Conservation (phyloP, 2,797 vertebrate species). For the Rhynchotus rufescens region DNA sequence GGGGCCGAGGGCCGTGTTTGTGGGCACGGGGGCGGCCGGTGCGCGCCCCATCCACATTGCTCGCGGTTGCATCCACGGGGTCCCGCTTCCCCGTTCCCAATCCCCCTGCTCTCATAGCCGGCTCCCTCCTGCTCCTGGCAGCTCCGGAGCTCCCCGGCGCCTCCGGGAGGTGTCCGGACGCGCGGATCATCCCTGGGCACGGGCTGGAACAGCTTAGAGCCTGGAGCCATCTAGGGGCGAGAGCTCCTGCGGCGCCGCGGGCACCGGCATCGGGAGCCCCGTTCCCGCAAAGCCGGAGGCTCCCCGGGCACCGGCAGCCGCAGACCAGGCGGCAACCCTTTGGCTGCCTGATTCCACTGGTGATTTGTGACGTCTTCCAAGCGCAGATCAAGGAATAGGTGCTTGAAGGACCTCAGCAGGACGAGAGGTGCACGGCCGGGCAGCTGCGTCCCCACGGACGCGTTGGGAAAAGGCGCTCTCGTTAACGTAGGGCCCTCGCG, state of each 20-base stretch:
- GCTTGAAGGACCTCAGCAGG: background rate
- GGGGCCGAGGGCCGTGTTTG: background rate
- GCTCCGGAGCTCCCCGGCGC: no score
- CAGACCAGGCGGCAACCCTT: background rate
- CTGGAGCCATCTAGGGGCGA: conserved; percentile 73
- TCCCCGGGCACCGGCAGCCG: background rate
- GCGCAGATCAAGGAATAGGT: background rate
- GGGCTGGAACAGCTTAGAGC: conserved; percentile 65
- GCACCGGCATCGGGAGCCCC: background rate
- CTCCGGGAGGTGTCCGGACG: background rate
- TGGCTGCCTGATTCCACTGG: background rate
- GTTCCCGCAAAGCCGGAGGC: background rate
- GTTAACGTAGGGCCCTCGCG: background rate
- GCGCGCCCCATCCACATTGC: no score
- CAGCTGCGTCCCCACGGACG: background rate
- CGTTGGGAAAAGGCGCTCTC: background rate
- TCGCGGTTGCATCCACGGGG: no score
- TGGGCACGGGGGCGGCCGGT: no score
- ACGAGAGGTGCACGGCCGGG: background rate
- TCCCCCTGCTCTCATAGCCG: background rate
- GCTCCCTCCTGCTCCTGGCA: background rate
- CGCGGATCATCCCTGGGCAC: conserved; percentile 12
- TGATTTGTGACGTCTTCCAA: background rate
- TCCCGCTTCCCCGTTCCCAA: background rate
- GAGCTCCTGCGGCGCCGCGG: conserved; percentile 1